A percentile compares a stretch with the other conserved stretches of the same genome.
These are phyloP conservation scores for Egretta garzetta DNA, from an alignment of 2,113 vertebrate genomes.

Conservation along the genomic window DNA sequence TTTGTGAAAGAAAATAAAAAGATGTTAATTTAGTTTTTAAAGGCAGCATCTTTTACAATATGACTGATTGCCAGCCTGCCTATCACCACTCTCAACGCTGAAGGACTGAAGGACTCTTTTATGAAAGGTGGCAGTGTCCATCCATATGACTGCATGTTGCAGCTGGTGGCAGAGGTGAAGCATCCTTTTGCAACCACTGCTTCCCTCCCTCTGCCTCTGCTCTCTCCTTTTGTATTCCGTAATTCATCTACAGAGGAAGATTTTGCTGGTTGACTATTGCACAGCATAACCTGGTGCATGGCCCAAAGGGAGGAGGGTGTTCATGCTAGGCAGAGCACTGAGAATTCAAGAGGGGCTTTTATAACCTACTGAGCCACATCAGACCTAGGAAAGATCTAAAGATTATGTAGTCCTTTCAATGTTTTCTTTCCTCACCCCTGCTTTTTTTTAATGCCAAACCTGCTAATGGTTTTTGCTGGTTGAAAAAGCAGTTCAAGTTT, in stretches of 20 bases:
- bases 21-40: background rate
- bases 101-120: background rate
- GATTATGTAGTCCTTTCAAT: background rate
- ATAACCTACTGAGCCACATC: constrained; percentile 35
- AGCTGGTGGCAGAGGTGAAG: background rate
- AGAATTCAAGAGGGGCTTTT: constrained; percentile 52
- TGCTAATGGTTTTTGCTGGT: background rate
- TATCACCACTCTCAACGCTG: background rate
- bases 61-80: background rate
- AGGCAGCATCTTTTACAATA: background rate
- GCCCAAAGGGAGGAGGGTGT: background rate
- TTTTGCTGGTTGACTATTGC: background rate
- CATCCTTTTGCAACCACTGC: background rate
- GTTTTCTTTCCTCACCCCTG: background rate
- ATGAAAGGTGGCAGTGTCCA: background rate
- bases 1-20: background rate
- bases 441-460: background rate
- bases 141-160: background rate
- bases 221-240: background rate
- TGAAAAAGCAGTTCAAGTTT: constrained; percentile 15
- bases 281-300: background rate
- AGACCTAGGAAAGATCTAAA: constrained; percentile 11
- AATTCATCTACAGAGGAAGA: background rate
- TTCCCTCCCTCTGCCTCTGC: background rate
- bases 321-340: constrained; percentile 56